phyloP scores from a whole-genome alignment of 2,797 vertebrate genomes.

The Xenops minutus region DNA sequence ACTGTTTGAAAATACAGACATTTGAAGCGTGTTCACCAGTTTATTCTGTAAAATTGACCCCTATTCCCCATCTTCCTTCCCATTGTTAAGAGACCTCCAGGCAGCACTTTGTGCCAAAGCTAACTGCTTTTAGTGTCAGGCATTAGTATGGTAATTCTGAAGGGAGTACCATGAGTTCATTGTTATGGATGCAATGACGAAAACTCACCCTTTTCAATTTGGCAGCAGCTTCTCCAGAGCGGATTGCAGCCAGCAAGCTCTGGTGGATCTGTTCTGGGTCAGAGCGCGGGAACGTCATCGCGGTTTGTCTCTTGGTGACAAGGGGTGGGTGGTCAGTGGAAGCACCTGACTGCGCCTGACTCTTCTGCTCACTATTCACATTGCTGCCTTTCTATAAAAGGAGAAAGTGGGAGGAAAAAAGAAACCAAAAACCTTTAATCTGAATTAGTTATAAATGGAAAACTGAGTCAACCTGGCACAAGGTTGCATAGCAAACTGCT shows the following conservation, averaged over 20 bases:
- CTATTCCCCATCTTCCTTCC: not conserved
- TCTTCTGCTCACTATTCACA: slow-evolving; percentile 59
- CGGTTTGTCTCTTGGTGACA: slow-evolving; percentile 62
- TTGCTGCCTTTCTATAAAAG: slow-evolving; percentile 69
- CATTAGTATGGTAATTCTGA: slow-evolving; percentile 35
- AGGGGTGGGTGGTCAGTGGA: slow-evolving; percentile 56
- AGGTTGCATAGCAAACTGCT: not conserved
- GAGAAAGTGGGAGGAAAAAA: slow-evolving; percentile 41
- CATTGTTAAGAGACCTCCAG: not conserved
- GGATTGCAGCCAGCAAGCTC: slow-evolving; percentile 80
- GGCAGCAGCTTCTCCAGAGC: slow-evolving; percentile 79
- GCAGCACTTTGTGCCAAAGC: not conserved
- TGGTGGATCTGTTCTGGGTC: slow-evolving; percentile 81
- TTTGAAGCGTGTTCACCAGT: not conserved
- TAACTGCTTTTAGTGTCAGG: not conserved
- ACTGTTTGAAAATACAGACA: not conserved
- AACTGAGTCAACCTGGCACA: not conserved
- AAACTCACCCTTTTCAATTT: slow-evolving; percentile 79
- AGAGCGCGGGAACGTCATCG: slow-evolving; percentile 68
- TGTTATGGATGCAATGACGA: slow-evolving; percentile 33
- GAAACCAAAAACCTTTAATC: not conserved
- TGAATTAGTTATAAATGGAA: slow-evolving; percentile 4
- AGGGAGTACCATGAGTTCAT: slow-evolving; percentile 23
- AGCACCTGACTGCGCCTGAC: slow-evolving; percentile 53
- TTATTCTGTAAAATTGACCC: not conserved